Conservation (phyloP, 2,797 vertebrate genomes). For the Sebastes nivosus region DNA sequence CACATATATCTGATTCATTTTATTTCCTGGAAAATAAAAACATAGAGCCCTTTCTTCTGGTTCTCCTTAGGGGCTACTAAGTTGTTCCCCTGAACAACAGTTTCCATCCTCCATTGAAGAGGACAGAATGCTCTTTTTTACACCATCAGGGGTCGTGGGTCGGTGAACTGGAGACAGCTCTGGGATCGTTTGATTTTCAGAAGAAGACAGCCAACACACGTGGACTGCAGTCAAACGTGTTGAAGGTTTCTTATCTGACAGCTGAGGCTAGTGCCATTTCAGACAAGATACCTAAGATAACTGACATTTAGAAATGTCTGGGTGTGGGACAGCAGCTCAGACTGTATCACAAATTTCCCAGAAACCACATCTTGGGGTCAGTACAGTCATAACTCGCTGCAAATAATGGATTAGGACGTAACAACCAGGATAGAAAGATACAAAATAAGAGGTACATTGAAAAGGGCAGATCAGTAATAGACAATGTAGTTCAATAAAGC, state of each 20-base stretch:
- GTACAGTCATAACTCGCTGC: background rate
- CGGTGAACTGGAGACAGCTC: background rate
- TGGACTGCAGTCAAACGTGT: background rate
- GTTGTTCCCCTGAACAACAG: background rate
- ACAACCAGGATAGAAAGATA: background rate
- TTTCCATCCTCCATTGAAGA: background rate
- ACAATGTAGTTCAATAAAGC: too few relatives aligned
- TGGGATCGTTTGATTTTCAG: background rate
- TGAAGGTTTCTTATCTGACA: background rate
- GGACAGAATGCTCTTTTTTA: background rate
- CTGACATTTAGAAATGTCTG: slow-evolving; percentile 23
- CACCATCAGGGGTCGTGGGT: background rate
- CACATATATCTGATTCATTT: background rate
- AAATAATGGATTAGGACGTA: background rate
- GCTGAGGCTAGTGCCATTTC: slow-evolving; percentile 1
- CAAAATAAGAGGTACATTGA: background rate
- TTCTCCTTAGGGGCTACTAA: background rate
- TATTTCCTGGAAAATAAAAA: background rate
- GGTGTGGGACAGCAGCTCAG: background rate
- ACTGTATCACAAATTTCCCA: background rate
- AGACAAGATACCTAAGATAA: background rate
- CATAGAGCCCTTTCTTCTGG: background rate
- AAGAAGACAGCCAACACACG: background rate
- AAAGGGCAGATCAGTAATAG: too few relatives aligned
- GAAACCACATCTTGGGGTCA: background rate